phyloP scores from a whole-genome alignment of 1,140 invertebrate species.

The Sycophaga agraensis region DNA sequence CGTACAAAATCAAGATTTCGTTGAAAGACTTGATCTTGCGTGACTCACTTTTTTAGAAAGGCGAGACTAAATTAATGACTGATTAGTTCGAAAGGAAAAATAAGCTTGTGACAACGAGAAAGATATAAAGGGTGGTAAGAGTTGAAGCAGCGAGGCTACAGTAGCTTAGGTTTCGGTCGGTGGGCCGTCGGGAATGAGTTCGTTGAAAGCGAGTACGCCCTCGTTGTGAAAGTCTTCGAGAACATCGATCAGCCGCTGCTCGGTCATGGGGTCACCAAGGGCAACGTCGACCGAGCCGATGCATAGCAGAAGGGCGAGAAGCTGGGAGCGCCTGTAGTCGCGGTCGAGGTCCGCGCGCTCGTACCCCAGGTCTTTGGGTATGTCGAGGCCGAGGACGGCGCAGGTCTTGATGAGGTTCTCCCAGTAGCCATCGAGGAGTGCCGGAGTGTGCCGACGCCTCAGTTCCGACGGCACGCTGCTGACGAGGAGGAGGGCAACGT shows the following conservation, averaged over 20 bases:
- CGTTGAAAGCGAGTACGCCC: slow-evolving; percentile 53
- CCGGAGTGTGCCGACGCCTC: slow-evolving; percentile 62
- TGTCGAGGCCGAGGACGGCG: slow-evolving; percentile 61
- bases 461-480: slow-evolving; percentile 73
- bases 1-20: too few species aligned
- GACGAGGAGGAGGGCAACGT: slow-evolving; percentile 75
- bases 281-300: slow-evolving; percentile 79
- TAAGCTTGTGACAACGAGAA: not conserved
- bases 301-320: slow-evolving; percentile 73
- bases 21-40: too few species aligned
- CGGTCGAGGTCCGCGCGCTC: slow-evolving; percentile 59
- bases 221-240: slow-evolving; percentile 64
- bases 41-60: too few species aligned
- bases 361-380: slow-evolving; percentile 62
- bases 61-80: too few species aligned
- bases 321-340: slow-evolving; percentile 71
- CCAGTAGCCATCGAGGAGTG: slow-evolving; percentile 71
- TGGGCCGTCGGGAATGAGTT: slow-evolving; percentile 22
- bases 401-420: slow-evolving; percentile 62
- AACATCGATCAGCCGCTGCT: slow-evolving; percentile 66
- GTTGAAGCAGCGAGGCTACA: not conserved
- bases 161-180: slow-evolving; percentile 7
- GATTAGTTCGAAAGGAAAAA: not conserved
- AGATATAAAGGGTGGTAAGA: not conserved
- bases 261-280: slow-evolving; percentile 67